These are phyloP conservation scores for Pammene aurita DNA, from an alignment of 2,888 invertebrate genomes.

Conservation along the genomic window DNA sequence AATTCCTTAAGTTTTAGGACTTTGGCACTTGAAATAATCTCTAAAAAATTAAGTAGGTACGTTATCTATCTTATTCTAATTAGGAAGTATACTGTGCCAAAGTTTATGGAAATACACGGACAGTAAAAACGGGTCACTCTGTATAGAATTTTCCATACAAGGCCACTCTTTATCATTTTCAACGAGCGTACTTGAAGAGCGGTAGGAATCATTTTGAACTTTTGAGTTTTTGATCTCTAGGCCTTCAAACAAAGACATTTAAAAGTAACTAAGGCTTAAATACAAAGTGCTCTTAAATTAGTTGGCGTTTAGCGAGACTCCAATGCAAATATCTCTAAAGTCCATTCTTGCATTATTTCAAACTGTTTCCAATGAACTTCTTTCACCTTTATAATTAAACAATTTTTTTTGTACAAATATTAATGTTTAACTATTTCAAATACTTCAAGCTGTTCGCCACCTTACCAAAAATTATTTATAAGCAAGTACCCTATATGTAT, in stretches of 20 bases:
- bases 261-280: slow-evolving; percentile 10
- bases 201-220: background rate
- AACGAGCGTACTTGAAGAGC: background rate
- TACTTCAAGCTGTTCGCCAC: too few species aligned
- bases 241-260: background rate
- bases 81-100: too few species aligned
- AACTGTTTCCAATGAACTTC: slow-evolving; percentile 1
- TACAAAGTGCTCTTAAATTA: slow-evolving; percentile 23
- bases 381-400: background rate
- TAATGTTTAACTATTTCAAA: background rate
- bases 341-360: slow-evolving; percentile 6
- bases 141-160: too few species aligned
- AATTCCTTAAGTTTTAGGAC: too few species aligned
- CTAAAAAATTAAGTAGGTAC: too few species aligned
- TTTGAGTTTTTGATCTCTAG: slow-evolving; percentile 2
- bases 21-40: too few species aligned
- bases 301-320: slow-evolving; percentile 11
- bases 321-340: slow-evolving; percentile 28
- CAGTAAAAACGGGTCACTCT: background rate
- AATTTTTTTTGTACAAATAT: background rate
- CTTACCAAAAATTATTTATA: too few species aligned
- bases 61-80: too few species aligned
- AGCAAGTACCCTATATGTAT: too few species aligned
- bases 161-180: too few species aligned
- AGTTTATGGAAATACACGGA: too few species aligned